phyloP scores from a whole-genome alignment of 2,797 vertebrate genomes.

The Melanotaenia maccullochi region DNA sequence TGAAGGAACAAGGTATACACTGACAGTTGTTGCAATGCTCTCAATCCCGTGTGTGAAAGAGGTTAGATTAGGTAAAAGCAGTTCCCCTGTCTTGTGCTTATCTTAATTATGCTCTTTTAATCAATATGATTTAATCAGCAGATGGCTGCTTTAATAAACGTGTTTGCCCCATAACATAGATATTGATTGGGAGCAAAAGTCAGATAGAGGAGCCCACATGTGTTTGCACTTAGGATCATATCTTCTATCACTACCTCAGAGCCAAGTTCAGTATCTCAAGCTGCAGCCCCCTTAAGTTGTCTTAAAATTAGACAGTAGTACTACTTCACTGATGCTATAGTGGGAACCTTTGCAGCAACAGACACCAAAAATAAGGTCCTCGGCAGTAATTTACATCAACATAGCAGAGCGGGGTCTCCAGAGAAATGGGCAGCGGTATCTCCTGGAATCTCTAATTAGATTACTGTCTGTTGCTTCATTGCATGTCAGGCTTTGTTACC shows the following conservation, averaged over 20 bases:
- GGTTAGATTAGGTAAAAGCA: constrained; percentile 58
- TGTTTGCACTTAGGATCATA: constrained; percentile 59
- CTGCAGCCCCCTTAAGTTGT: constrained; percentile 53
- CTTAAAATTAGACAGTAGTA: constrained; percentile 57
- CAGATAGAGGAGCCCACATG: constrained; percentile 76
- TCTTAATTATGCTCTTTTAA: constrained; percentile 83
- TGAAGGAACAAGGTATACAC: constrained; percentile 78
- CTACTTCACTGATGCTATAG: constrained; percentile 24
- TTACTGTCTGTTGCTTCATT: constrained; percentile 85
- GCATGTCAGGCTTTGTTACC: constrained; percentile 85
- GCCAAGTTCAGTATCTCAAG: constrained; percentile 42
- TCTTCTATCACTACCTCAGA: constrained; percentile 52
- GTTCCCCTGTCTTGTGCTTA: constrained; percentile 64
- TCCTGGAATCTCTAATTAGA: constrained; percentile 87
- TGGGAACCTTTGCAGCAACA: constrained; percentile 70
- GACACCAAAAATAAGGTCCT: constrained; percentile 82
- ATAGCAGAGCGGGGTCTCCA: constrained; percentile 72
- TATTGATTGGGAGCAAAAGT: constrained; percentile 82
- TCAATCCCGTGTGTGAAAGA: constrained; percentile 38
- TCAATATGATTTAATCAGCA: constrained; percentile 85
- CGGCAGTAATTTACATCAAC: constrained; percentile 80
- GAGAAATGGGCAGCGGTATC: constrained; percentile 78
- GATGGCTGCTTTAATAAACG: constrained; percentile 85
- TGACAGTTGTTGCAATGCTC: constrained; percentile 13
- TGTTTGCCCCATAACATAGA: constrained; percentile 79